Percentiles rank a stretch among this genome's conserved stretches.
These are phyloP conservation scores for Tragelaphus strepsiceros DNA, from an alignment of 2,113 vertebrate genomes.

Conservation along the genomic window DNA sequence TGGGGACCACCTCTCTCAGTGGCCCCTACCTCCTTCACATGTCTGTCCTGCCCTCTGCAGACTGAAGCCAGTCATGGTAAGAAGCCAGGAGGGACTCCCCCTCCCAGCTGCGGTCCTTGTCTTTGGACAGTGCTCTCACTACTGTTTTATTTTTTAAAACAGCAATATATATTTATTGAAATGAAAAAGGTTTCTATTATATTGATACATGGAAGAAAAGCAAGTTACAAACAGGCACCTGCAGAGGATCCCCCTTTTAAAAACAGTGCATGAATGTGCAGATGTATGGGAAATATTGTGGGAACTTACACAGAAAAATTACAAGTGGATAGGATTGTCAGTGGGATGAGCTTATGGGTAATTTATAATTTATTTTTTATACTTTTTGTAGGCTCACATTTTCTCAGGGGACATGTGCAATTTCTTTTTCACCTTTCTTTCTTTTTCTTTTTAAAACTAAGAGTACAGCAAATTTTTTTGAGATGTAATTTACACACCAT, in stretches of 20 bases:
- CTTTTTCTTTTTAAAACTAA: background rate
- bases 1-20: background rate
- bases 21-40: background rate
- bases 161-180: background rate
- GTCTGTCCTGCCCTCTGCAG: background rate
- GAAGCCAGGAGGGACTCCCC: too few species aligned
- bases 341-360: too few species aligned
- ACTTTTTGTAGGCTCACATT: background rate
- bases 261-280: background rate
- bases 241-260: background rate
- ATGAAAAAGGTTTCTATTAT: background rate
- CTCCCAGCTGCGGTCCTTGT: background rate
- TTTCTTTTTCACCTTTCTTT: background rate
- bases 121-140: background rate
- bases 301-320: background rate
- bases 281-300: background rate
- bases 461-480: background rate
- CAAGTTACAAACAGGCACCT: background rate
- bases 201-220: background rate
- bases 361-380: background rate
- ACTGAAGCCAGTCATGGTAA: background rate
- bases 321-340: background rate
- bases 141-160: background rate
- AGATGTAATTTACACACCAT: background rate
- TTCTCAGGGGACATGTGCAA: background rate